These are phyloP conservation scores for Uloborus diversus DNA, from an alignment of 1,140 invertebrate genomes.

Conservation along the genomic window DNA sequence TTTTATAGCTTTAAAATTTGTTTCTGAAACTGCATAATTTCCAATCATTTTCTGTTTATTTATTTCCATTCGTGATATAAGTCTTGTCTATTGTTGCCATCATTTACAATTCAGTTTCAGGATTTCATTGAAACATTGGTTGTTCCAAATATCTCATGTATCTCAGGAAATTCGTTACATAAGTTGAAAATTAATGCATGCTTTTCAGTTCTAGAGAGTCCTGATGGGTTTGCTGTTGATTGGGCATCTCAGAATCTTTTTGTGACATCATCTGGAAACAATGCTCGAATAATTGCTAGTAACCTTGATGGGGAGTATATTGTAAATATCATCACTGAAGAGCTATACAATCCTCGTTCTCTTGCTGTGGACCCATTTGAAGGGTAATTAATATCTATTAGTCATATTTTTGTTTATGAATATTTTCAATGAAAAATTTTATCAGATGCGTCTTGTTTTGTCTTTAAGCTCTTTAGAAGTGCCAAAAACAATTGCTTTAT, in stretches of 20 bases:
- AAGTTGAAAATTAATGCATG: not conserved
- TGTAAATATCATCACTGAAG: slow-evolving; percentile 67
- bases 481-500: too few relatives aligned
- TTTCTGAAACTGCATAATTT: too few relatives aligned
- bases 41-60: too few relatives aligned
- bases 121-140: not conserved
- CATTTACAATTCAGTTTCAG: too few relatives aligned
- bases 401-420: not conserved
- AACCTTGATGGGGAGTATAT: slow-evolving; percentile 78
- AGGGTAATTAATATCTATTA: slow-evolving; percentile 66
- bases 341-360: slow-evolving; percentile 66
- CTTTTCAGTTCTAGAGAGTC: slow-evolving; percentile 69
- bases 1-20: too few relatives aligned
- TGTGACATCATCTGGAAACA: slow-evolving; percentile 68
- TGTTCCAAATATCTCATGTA: not conserved
- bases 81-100: too few relatives aligned
- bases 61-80: too few relatives aligned
- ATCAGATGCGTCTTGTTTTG: not conserved
- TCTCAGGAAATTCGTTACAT: not conserved
- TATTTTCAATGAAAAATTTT: not conserved
- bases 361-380: slow-evolving; percentile 75
- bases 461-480: not conserved
- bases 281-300: slow-evolving; percentile 73
- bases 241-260: slow-evolving; percentile 82
- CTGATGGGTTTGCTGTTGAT: slow-evolving; percentile 75